phyloP scores from a whole-genome alignment of 2,888 invertebrate species.

The Amphipoea lucens region DNA sequence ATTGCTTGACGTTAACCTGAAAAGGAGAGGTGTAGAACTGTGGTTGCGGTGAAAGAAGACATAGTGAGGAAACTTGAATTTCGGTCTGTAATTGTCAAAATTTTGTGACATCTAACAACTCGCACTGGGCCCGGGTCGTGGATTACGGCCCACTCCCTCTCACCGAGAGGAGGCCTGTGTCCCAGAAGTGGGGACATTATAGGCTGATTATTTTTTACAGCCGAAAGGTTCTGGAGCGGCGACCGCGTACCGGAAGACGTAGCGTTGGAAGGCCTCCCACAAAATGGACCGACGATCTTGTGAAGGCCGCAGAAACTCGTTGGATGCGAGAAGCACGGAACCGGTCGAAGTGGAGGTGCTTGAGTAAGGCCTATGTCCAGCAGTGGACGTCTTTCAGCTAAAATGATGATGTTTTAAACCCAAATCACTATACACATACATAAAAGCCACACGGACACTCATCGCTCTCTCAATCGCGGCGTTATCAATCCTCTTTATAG shows the following conservation, averaged over 20 bases:
- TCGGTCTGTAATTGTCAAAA: background rate
- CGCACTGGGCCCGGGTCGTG: too few species aligned
- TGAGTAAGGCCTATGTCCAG: too few species aligned
- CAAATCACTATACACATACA: constrained; percentile 4
- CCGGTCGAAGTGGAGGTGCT: too few species aligned
- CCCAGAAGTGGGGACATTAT: background rate
- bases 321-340: too few species aligned
- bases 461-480: constrained; percentile 26
- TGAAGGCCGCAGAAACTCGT: too few species aligned
- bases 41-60: background rate
- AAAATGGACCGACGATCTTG: too few species aligned
- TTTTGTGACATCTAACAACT: background rate
- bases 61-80: background rate
- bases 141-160: too few species aligned
- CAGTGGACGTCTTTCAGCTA: too few species aligned
- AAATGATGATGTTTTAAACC: background rate
- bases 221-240: too few species aligned
- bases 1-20: too few species aligned
- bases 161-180: background rate
- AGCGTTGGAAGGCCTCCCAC: too few species aligned
- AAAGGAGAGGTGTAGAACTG: background rate
- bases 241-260: too few species aligned
- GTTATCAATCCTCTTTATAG: constrained; percentile 62
- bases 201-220: background rate
- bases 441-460: constrained; percentile 2